A percentile compares a stretch with the other conserved stretches of the same genome.
phyloP scores from a whole-genome alignment of 2,888 invertebrate species.

The Heliconius charithonia region DNA sequence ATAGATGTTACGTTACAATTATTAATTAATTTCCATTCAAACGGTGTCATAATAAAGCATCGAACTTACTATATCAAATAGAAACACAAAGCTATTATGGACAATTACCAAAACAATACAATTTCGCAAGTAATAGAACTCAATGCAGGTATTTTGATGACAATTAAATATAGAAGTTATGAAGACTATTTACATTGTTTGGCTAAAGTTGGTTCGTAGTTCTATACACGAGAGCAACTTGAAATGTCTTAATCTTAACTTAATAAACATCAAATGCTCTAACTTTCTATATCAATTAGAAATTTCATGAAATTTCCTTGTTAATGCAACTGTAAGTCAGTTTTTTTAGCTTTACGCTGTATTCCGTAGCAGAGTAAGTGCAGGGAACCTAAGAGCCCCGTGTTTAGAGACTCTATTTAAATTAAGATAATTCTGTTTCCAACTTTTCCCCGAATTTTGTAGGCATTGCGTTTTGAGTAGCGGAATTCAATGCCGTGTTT shows the following conservation, averaged over 20 bases:
- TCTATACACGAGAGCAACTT: constrained; percentile 29
- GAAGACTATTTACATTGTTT: constrained; percentile 15
- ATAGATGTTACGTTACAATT: too few relatives aligned
- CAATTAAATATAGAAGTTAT: constrained; percentile 12
- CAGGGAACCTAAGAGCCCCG: too few relatives aligned
- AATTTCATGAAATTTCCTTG: constrained; percentile 20
- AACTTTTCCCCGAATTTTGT: too few relatives aligned
- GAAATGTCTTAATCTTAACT: constrained; percentile 34
- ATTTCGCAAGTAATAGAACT: neutral
- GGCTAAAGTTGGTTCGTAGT: constrained; percentile 20
- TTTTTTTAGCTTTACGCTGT: too few relatives aligned
- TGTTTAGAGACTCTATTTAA: too few relatives aligned
- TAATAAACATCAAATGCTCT: constrained; percentile 35
- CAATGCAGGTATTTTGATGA: constrained; percentile 5
- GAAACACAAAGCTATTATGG: neutral
- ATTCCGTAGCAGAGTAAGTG: too few relatives aligned
- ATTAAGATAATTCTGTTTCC: too few relatives aligned
- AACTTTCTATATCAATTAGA: constrained; percentile 11
- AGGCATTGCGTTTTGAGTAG: too few relatives aligned
- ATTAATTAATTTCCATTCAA: neutral
- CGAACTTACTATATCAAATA: neutral
- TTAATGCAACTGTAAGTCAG: neutral
- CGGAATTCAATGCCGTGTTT: too few relatives aligned
- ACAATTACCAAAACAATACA: neutral
- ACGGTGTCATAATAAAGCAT: neutral